Evolutionary conservation across 2,888 invertebrate species (phyloP).

Genomic region (Drosophila aldrichi): DNA sequence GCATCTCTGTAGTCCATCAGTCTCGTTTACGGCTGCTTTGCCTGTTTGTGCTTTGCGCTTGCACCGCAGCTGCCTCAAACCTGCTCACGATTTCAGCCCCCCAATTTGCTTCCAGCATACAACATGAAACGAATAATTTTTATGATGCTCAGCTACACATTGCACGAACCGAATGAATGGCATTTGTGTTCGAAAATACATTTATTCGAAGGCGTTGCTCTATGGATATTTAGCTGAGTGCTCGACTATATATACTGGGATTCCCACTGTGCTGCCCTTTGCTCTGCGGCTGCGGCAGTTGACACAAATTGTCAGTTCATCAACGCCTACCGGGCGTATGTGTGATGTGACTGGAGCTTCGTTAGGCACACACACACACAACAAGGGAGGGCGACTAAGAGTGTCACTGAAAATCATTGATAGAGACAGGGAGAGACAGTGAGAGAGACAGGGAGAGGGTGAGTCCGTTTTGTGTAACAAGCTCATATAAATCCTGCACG

Average conservation of each 20-base stretch:
- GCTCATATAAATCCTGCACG: constrained; percentile 78
- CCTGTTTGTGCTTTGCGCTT: constrained; percentile 13
- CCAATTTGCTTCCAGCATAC: constrained; percentile 51
- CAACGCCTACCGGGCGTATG: constrained; percentile 79
- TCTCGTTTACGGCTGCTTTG: background rate
- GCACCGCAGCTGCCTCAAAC: constrained; percentile 37
- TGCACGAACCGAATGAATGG: constrained; percentile 71
- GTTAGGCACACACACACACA: constrained; percentile 46
- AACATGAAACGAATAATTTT: constrained; percentile 81
- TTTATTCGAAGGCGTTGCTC: constrained; percentile 73
- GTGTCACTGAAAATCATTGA: constrained; percentile 6
- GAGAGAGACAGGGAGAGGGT: background rate
- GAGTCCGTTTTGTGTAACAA: constrained; percentile 22
- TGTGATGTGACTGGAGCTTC: constrained; percentile 61
- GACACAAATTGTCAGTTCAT: constrained; percentile 83
- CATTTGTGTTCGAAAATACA: constrained; percentile 78
- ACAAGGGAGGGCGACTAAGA: background rate
- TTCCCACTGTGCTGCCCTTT: constrained; percentile 45
- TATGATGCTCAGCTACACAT: constrained; percentile 73
- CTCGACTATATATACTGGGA: constrained; percentile 3
- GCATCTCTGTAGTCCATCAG: background rate
- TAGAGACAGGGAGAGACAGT: background rate
- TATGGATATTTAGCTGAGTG: constrained; percentile 40
- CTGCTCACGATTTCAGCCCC: background rate
- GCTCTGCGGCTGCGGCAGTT: constrained; percentile 72